These are phyloP conservation scores for Poeciliopsis turneri DNA, from an alignment of 2,797 vertebrate species.

Conservation along the genomic window DNA sequence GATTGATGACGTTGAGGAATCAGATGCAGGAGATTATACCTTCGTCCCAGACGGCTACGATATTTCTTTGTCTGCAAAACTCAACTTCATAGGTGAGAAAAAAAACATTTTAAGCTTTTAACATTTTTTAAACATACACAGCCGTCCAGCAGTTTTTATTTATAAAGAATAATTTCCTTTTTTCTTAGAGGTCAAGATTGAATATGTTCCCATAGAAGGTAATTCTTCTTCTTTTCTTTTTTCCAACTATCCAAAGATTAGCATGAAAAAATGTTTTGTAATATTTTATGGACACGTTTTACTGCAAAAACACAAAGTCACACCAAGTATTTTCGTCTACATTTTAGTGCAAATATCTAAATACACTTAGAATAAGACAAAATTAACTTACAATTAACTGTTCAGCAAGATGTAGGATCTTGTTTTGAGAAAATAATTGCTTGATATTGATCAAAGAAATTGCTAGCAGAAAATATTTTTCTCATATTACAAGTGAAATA, in stretches of 20 bases:
- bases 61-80: conserved; percentile 88
- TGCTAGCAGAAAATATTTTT: too few species aligned
- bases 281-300: background rate
- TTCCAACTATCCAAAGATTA: background rate
- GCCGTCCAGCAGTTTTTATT: background rate
- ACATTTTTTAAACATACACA: background rate
- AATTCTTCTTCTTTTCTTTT: conserved; percentile 8
- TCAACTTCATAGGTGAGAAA: conserved; percentile 89
- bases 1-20: conserved; percentile 82
- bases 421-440: too few species aligned
- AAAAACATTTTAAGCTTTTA: background rate
- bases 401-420: too few species aligned
- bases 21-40: conserved; percentile 90
- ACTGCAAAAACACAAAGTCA: too few species aligned
- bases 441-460: too few species aligned
- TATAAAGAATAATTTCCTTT: conserved; percentile 21
- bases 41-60: conserved; percentile 91
- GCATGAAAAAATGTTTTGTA: background rate
- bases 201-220: conserved; percentile 87
- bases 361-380: too few species aligned
- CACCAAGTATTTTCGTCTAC: too few species aligned
- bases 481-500: too few species aligned
- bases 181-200: conserved; percentile 88
- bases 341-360: too few species aligned
- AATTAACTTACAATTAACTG: too few species aligned